These are phyloP conservation scores for Sinocyclocheilus grahami DNA, from an alignment of 2,113 vertebrate species.

Conservation along the genomic window DNA sequence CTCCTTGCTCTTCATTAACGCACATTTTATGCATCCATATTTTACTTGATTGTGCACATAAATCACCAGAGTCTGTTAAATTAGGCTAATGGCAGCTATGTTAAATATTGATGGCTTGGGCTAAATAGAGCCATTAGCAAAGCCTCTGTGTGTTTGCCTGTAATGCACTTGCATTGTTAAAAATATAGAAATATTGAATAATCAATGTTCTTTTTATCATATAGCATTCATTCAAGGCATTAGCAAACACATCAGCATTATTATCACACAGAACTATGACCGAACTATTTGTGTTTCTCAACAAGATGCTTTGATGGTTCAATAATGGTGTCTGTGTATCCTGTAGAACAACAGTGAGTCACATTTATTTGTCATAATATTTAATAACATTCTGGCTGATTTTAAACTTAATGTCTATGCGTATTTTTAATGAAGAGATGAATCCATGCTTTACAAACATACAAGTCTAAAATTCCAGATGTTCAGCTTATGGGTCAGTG, in stretches of 20 bases:
- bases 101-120: conserved; percentile 15
- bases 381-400: neutral
- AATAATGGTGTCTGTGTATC: neutral
- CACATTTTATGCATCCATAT: neutral
- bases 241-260: neutral
- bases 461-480: neutral
- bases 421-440: neutral
- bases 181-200: neutral
- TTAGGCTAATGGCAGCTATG: conserved; percentile 9
- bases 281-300: neutral
- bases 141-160: neutral
- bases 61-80: neutral
- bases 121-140: neutral
- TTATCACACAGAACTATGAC: neutral
- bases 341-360: neutral
- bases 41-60: neutral
- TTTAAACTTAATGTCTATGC: neutral
- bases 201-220: neutral
- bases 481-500: neutral
- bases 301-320: neutral
- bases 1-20: neutral
- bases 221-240: neutral
- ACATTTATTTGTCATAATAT: neutral
- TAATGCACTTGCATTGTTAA: neutral
- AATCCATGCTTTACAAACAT: neutral